phyloP scores from a whole-genome alignment of 2,113 vertebrate genomes.

The Poicephalus gulielmi region DNA sequence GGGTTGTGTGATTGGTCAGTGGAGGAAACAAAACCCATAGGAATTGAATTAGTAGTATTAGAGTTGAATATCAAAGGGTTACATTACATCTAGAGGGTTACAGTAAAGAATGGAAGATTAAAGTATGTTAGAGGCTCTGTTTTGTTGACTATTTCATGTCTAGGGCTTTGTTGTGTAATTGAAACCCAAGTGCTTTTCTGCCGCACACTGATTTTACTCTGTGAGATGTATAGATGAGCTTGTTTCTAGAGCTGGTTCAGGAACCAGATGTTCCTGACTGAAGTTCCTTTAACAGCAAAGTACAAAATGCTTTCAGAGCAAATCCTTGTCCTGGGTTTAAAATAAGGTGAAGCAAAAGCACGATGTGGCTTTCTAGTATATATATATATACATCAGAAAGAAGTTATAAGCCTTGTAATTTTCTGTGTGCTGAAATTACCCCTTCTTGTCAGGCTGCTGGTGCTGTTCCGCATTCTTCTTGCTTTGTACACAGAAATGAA shows the following conservation, averaged over 20 bases:
- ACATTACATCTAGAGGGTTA: not conserved
- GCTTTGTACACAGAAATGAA: constrained; percentile 25
- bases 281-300: not conserved
- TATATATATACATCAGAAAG: not conserved
- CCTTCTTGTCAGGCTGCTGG: not conserved
- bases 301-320: not conserved
- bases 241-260: not conserved
- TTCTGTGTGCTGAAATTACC: not conserved
- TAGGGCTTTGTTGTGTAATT: not conserved
- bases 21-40: not conserved
- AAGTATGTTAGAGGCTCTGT: not conserved
- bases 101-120: not conserved
- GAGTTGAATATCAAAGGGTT: not conserved
- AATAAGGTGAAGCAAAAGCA: not conserved
- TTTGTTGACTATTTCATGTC: not conserved
- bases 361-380: not conserved
- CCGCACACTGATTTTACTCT: not conserved
- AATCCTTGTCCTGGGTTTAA: not conserved
- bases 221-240: not conserved
- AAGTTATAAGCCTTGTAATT: not conserved
- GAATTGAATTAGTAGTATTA: not conserved
- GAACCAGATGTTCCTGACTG: not conserved
- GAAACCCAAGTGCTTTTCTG: not conserved
- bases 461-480: constrained; percentile 37
- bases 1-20: not conserved